A percentile compares a stretch with the other conserved stretches of the same genome.
phyloP scores from a whole-genome alignment of 2,113 vertebrate species.

The Lipophrys pholis region DNA sequence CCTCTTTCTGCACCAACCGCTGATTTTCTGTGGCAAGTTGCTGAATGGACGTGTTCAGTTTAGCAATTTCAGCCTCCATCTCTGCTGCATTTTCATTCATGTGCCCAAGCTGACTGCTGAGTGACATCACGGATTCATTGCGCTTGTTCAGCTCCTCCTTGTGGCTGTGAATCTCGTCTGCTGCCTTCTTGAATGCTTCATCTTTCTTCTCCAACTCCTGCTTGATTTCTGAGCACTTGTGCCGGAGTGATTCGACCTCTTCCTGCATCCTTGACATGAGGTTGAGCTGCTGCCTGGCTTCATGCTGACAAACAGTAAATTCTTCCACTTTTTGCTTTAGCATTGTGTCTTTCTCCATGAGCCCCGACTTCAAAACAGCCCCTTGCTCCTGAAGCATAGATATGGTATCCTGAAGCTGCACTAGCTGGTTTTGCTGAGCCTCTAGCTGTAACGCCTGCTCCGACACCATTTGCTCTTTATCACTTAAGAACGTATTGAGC shows the following conservation, averaged over 20 bases:
- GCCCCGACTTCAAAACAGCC: constrained; percentile 73
- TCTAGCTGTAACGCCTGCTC: constrained; percentile 71
- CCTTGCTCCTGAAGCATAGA: constrained; percentile 82
- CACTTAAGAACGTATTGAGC: constrained; percentile 51
- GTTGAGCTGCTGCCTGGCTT: constrained; percentile 66
- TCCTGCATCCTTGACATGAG: constrained; percentile 60
- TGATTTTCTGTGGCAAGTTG: constrained; percentile 71
- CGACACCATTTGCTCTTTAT: constrained; percentile 76
- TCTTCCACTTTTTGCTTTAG: constrained; percentile 79
- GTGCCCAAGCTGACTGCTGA: constrained; percentile 77
- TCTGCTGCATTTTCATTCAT: constrained; percentile 74
- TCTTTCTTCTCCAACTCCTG: constrained; percentile 79
- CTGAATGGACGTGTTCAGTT: constrained; percentile 65
- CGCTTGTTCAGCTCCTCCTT: constrained; percentile 78
- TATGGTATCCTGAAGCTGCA: constrained; percentile 78
- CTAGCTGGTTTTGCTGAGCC: constrained; percentile 73
- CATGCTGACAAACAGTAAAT: constrained; percentile 58
- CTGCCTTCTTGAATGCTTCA: constrained; percentile 54
- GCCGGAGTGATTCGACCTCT: constrained; percentile 76
- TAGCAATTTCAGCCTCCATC: constrained; percentile 75
- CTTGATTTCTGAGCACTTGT: constrained; percentile 62
- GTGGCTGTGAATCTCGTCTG: constrained; percentile 69
- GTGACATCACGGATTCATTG: constrained; percentile 67
- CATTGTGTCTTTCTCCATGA: constrained; percentile 75
- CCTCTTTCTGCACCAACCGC: constrained; percentile 69